Base-by-base conservation (phyloP, 2,113 vertebrate species). In the Cyprinodon brontotheroides region DNA sequence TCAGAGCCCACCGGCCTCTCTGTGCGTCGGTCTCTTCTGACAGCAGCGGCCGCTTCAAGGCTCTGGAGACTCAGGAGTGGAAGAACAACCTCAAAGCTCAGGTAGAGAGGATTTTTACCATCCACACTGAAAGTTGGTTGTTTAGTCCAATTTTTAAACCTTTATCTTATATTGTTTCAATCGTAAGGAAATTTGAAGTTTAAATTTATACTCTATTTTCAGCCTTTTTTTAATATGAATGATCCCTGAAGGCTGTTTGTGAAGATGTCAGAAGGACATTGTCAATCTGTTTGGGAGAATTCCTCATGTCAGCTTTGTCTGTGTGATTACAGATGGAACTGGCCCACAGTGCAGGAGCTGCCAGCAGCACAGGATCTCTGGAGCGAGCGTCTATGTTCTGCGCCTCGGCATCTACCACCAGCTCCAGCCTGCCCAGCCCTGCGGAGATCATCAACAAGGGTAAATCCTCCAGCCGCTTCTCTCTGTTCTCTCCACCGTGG, bases 81-180 rank as follows among this genome's bases (percentile, higher is more conserved):
- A 92, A 93, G 81, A 92, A 93, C 63, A 90, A 92, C 87, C 92
- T 95, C 65, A 93, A 95, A 87, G 91, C 93, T 75, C 94, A 95
- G 94, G 94, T 95, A 77, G 2, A 41, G 53, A 1, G 29, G 29
- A 29, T 29, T 29, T 29, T 29, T 29, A 29, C 29, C 29, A 29
- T 29, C 29, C 29, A 29, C 29, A 29, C 29, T 29, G 29, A 29
- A 29, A 29, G 29, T 29, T 29, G 29, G 29, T 29, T 29, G 29
- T 29, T 29, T 29, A 29, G 29, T 29, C 29, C 29, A 29, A 29
- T 29, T 29, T 29, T 29, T 29, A 29, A 29, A 29, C 29, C 29
- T 29, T 29, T 29, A 29, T 29, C 29, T 29, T 29, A 29, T 29
- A 1, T 29, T 29, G 29, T 29, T 29, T 29, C 29, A 29, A 29